These are phyloP conservation scores for Rhagoletis zephyria DNA, from an alignment of 1,140 invertebrate genomes.

Conservation along the genomic window DNA sequence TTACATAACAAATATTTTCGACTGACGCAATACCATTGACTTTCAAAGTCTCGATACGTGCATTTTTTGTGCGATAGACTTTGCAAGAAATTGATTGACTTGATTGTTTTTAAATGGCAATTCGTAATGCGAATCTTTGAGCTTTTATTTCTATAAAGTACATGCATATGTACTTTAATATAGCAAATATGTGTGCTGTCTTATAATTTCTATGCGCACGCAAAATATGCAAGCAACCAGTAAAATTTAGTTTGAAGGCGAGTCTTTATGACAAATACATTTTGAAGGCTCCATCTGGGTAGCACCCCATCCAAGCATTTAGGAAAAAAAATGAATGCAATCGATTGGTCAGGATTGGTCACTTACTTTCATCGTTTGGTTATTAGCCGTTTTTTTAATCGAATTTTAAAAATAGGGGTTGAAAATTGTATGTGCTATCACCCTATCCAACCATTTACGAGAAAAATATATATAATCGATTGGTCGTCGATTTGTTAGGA, in stretches of 20 bases:
- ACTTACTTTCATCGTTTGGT: too few relatives aligned
- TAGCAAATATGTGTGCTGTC: background rate
- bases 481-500: too few relatives aligned
- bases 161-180: too few relatives aligned
- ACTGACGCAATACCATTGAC: slow-evolving; percentile 43
- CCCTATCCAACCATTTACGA: too few relatives aligned
- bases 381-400: too few relatives aligned
- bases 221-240: background rate
- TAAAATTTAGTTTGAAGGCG: slow-evolving; percentile 36
- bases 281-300: too few relatives aligned
- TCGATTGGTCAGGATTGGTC: too few relatives aligned
- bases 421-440: too few relatives aligned
- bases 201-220: background rate
- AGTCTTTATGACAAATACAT: background rate
- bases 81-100: slow-evolving; percentile 48
- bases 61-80: slow-evolving; percentile 18
- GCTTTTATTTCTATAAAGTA: background rate
- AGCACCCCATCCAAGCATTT: too few relatives aligned
- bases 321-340: too few relatives aligned
- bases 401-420: too few relatives aligned
- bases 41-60: slow-evolving; percentile 19
- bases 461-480: too few relatives aligned
- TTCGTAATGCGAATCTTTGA: slow-evolving; percentile 7
- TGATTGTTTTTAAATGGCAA: slow-evolving; percentile 48
- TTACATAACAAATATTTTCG: slow-evolving; percentile 38